Conservation (phyloP, 2,888 invertebrate species). For the Euzetes globulus region DNA sequence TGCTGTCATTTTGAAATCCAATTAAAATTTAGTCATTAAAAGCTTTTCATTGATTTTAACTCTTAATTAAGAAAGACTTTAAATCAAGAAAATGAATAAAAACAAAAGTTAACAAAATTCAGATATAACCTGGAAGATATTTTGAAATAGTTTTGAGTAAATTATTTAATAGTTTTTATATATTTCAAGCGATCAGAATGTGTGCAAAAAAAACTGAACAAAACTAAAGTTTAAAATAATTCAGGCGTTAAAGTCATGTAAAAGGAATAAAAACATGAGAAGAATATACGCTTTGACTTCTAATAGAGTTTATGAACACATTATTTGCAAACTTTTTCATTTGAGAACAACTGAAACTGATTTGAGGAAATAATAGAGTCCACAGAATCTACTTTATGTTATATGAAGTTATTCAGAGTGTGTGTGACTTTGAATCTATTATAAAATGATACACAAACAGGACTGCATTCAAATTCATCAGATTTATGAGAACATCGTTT, state of each 20-base stretch:
- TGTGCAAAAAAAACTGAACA: background rate
- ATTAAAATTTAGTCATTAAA: background rate
- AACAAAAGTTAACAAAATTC: background rate
- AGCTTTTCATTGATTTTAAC: background rate
- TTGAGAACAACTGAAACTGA: background rate
- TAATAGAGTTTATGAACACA: background rate
- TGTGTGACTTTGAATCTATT: slow-evolving; percentile 2
- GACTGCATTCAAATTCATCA: background rate
- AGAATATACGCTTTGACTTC: background rate
- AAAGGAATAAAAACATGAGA: background rate
- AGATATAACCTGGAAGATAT: background rate
- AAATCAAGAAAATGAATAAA: background rate
- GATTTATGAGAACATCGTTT: background rate
- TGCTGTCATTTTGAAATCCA: background rate
- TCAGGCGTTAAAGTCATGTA: background rate
- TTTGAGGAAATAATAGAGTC: background rate
- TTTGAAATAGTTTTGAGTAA: background rate
- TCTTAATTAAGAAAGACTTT: background rate
- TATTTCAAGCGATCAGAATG: background rate
- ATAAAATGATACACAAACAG: background rate
- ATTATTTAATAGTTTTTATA: background rate
- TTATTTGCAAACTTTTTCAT: background rate
- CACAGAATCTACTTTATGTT: background rate
- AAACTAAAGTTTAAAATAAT: background rate
- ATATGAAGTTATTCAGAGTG: background rate